Percentiles rank a stretch among this genome's conserved stretches.
phyloP scores from a whole-genome alignment of 2,888 invertebrate genomes.

The Tiphia femorata region DNA sequence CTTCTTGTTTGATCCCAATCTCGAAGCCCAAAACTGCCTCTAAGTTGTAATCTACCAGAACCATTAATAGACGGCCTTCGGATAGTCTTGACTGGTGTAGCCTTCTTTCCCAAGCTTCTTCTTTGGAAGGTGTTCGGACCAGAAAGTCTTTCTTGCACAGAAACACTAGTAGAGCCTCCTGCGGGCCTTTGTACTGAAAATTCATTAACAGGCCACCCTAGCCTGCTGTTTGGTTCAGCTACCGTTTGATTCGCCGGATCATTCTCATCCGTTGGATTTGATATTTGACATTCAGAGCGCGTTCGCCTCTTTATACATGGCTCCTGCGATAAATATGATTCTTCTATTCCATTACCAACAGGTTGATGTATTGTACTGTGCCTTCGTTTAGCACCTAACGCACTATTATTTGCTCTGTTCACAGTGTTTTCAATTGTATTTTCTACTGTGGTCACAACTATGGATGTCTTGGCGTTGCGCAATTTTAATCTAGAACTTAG shows the following conservation, averaged over 20 bases:
- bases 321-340: conserved; percentile 36
- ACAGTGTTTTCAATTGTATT: conserved; percentile 17
- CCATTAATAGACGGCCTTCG: conserved; percentile 62
- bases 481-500: conserved; percentile 33
- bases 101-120: conserved; percentile 64
- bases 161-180: conserved; percentile 14
- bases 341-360: conserved; percentile 16
- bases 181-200: conserved; percentile 34
- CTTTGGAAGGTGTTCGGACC: conserved; percentile 61
- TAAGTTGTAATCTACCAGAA: conserved; percentile 53
- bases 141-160: conserved; percentile 54
- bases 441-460: conserved; percentile 17
- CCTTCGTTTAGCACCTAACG: conserved; percentile 43
- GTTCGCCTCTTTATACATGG: conserved; percentile 56
- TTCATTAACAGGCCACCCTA: conserved; percentile 50
- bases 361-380: conserved; percentile 54
- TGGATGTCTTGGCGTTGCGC: conserved; percentile 28
- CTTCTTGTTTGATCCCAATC: conserved; percentile 60
- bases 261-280: conserved; percentile 66
- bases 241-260: conserved; percentile 60
- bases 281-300: conserved; percentile 58
- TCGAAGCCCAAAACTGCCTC: conserved; percentile 55
- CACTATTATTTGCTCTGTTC: conserved; percentile 20
- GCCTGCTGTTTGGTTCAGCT: conserved; percentile 40
- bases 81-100: conserved; percentile 60